Evolutionary conservation across 92 coral and sea anemone species (phyloP).

Genomic region (Phenganax marumi): DNA sequence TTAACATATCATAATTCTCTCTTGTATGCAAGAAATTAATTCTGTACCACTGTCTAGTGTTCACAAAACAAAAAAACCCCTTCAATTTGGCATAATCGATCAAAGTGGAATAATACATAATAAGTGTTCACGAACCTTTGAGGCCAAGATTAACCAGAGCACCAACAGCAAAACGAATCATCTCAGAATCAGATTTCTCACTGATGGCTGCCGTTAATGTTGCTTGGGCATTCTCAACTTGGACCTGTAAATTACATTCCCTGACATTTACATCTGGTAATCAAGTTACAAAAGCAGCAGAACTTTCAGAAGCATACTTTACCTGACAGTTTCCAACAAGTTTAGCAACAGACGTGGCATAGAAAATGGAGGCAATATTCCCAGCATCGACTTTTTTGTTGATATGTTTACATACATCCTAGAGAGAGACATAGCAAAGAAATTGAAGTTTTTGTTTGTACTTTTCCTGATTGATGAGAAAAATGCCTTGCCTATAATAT

Average conservation of each 20-base stretch:
- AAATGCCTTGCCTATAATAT: too few species aligned
- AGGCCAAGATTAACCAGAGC: slow-evolving; percentile 70
- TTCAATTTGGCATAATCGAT: too few species aligned
- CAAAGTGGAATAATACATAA: too few species aligned
- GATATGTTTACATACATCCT: slow-evolving; percentile 85
- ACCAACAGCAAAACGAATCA: slow-evolving; percentile 67
- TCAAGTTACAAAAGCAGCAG: neutral
- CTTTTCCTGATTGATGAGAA: too few species aligned
- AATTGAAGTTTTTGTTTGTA: neutral
- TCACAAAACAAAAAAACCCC: too few species aligned
- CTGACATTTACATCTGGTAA: neutral
- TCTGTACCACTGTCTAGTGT: too few species aligned
- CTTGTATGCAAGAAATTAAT: too few species aligned
- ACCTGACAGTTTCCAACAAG: slow-evolving; percentile 73
- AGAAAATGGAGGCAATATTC: slow-evolving; percentile 68
- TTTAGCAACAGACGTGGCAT: slow-evolving; percentile 67
- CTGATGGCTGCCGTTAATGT: slow-evolving; percentile 65
- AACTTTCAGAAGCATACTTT: slow-evolving; percentile 5
- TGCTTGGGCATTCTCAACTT: slow-evolving; percentile 61
- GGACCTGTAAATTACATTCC: neutral
- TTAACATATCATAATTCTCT: too few species aligned
- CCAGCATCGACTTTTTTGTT: slow-evolving; percentile 71
- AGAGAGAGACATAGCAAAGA: neutral
- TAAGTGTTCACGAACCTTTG: slow-evolving; percentile 50
- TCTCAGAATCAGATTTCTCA: slow-evolving; percentile 67